These are phyloP conservation scores for Dromococcyx pavoninus DNA, from an alignment of 2,797 vertebrate genomes.

Conservation along the genomic window DNA sequence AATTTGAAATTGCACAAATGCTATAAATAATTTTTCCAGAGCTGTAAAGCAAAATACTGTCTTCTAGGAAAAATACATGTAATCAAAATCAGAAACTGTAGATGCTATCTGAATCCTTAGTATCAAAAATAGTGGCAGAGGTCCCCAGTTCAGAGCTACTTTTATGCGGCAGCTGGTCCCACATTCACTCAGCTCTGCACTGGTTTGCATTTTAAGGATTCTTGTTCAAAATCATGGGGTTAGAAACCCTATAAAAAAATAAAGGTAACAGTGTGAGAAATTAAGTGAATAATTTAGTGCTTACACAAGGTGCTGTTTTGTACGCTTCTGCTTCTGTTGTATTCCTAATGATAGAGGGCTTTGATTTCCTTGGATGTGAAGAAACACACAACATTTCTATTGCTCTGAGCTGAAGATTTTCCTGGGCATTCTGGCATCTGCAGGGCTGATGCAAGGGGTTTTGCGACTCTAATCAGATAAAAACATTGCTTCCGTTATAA, in stretches of 20 bases:
- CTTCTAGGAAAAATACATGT: background rate
- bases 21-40: background rate
- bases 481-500: slow-evolving; percentile 28
- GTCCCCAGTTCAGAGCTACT: background rate
- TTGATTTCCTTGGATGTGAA: background rate
- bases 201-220: background rate
- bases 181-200: background rate
- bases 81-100: background rate
- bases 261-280: background rate
- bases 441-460: slow-evolving; percentile 24
- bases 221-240: background rate
- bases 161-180: background rate
- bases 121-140: background rate
- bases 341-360: background rate
- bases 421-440: background rate
- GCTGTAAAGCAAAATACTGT: background rate
- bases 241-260: background rate
- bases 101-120: background rate
- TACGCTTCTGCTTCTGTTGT: background rate
- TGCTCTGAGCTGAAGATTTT: background rate
- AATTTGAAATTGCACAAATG: background rate
- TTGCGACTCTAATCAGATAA: slow-evolving; percentile 33
- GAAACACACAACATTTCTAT: background rate
- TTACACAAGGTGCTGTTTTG: background rate
- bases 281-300: background rate